Evolutionary conservation across 2,888 invertebrate genomes (phyloP).

Genomic region (Euclidia mi): DNA sequence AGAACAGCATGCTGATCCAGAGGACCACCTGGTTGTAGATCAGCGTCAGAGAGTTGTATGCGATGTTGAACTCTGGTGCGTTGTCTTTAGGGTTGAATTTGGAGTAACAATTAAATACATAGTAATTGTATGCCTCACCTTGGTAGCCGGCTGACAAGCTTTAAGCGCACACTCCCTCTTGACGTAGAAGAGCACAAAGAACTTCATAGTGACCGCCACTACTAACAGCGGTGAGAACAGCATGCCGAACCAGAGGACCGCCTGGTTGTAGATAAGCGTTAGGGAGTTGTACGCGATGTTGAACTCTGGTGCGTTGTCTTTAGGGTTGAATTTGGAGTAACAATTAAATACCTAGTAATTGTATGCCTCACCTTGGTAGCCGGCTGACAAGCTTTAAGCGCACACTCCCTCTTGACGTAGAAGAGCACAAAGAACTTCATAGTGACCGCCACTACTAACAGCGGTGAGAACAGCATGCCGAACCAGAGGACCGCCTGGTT

Average conservation of each 20-base stretch:
- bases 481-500: constrained; percentile 95
- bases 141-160: constrained; percentile 92
- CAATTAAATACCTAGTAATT: too few relatives aligned
- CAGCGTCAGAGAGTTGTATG: constrained; percentile 93
- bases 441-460: too few relatives aligned
- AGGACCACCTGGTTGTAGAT: constrained; percentile 95
- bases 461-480: constrained; percentile 93
- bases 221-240: constrained; percentile 92
- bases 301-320: constrained; percentile 92
- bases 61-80: constrained; percentile 93
- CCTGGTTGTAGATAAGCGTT: constrained; percentile 95
- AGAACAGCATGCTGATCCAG: constrained; percentile 94
- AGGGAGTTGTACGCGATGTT: constrained; percentile 94
- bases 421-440: too few relatives aligned
- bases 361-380: too few relatives aligned
- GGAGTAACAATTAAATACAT: too few relatives aligned
- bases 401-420: too few relatives aligned
- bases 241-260: constrained; percentile 93
- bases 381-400: too few relatives aligned
- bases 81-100: too few relatives aligned
- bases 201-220: constrained; percentile 29
- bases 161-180: constrained; percentile 90
- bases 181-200: constrained; percentile 93
- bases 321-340: too few relatives aligned
- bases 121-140: too few relatives aligned